Percentiles rank a stretch among this genome's conserved stretches.
These are phyloP conservation scores for Trematocara caparti DNA, from an alignment of 2,797 vertebrate species.

Conservation along the genomic window DNA sequence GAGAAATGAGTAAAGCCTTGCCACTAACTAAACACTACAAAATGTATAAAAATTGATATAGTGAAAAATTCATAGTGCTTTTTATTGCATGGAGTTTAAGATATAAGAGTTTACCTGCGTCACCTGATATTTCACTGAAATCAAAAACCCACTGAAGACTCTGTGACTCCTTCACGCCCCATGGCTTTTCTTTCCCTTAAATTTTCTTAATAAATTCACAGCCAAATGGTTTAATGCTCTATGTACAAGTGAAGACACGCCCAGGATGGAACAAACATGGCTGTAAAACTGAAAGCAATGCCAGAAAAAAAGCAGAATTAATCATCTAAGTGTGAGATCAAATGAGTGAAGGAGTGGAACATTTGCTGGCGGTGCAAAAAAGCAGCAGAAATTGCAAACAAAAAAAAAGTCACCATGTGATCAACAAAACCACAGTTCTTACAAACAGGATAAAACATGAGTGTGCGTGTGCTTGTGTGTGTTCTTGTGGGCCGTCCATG, in stretches of 20 bases:
- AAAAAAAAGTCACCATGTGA: background rate
- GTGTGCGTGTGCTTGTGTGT: background rate
- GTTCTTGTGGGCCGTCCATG: background rate
- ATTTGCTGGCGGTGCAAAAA: background rate
- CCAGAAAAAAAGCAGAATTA: background rate
- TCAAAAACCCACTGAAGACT: background rate
- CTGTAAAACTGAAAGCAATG: background rate
- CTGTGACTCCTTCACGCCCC: background rate
- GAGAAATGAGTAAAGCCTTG: background rate
- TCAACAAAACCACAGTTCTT: background rate
- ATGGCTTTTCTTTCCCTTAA: background rate
- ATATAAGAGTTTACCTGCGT: background rate
- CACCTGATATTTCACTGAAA: background rate
- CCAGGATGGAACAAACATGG: background rate
- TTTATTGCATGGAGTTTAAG: background rate
- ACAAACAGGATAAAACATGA: background rate
- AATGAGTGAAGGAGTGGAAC: background rate
- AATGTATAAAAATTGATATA: background rate
- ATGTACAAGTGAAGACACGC: background rate
- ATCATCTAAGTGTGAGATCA: background rate
- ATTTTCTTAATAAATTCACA: background rate
- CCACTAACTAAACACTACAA: background rate
- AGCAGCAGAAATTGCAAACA: background rate
- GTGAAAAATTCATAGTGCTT: background rate
- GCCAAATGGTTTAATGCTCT: background rate